Percentiles rank a stretch among this genome's conserved stretches.
phyloP scores from a whole-genome alignment of 2,113 vertebrate genomes.

The Columba livia region DNA sequence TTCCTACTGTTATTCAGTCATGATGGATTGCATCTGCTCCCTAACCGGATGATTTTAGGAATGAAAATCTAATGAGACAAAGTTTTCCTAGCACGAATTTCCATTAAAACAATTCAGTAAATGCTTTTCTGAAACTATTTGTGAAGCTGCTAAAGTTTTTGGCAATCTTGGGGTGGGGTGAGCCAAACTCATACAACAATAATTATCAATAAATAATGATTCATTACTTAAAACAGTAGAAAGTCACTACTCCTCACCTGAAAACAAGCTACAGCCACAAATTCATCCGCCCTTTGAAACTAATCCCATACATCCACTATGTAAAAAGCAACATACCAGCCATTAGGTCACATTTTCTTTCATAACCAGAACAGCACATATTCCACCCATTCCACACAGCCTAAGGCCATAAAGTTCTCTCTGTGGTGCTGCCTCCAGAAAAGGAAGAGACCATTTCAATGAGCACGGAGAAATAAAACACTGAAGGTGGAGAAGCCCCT shows the following conservation, averaged over 20 bases:
- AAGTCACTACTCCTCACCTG: background rate
- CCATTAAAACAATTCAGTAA: conserved; percentile 15
- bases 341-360: background rate
- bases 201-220: background rate
- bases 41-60: background rate
- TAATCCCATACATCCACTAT: background rate
- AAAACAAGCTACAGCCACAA: background rate
- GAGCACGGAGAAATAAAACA: background rate
- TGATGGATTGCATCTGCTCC: background rate
- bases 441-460: background rate
- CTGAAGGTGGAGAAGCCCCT: background rate
- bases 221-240: background rate
- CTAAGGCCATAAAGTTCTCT: background rate
- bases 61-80: conserved; percentile 1
- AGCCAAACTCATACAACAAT: background rate
- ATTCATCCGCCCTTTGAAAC: background rate
- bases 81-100: background rate
- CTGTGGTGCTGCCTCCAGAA: background rate
- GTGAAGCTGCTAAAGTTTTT: background rate
- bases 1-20: background rate
- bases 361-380: background rate
- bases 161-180: background rate
- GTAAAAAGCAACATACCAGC: background rate
- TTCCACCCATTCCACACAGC: rapidly evolving
- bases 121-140: background rate